Evolutionary conservation across 2,797 vertebrate species (phyloP), one percentile per base, ranked within the genome.

Genomic region (Oreonectes daqikongensis): DNA sequence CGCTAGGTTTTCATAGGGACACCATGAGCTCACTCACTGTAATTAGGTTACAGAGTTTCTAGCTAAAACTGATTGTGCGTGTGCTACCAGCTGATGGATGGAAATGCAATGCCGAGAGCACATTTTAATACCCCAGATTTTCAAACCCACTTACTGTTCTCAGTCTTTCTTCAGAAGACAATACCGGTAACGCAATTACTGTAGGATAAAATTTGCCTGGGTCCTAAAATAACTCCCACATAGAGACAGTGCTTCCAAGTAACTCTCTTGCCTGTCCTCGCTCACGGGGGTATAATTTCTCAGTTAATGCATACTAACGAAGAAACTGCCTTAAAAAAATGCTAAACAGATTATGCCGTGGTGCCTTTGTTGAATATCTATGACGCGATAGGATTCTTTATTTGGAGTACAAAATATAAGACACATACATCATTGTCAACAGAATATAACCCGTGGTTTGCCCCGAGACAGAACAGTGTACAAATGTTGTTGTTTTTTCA

Each of bases 121-220:
- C 74, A 76, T 76, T 69, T 76, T 76, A 68, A 76, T 76, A 69
- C 72, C 66, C 32, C 48, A 60, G 67, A 76, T 70, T 75, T 76
- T 75, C 61, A 80, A 75, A 75, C 79, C 61, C 72, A 66, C 72
- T 42, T 65, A 72, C 72, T 72, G 73, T 70, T 80, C 79, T 75
- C 73, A 71, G 59, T 80, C 74, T 60, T 66, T 76, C 69, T 76
- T 64, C 67, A 52, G 67, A 70, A 80, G 68, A 80, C 79, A 80
- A 80, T 80, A 65, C 67, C 22, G 35, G 30, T 71, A 76, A 80
- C 63, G 11, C 66, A 76, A 76, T 80, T 80, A 80, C 67, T 22
- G 72, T 26, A 28, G 50, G 64, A 71, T 75, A 65, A 71, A 61
- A 63, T 75, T 70, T 64, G 64, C 71, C 59, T 75, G 66, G 40